These are phyloP conservation scores for Gracilinanus agilis DNA, from an alignment of 2,113 vertebrate genomes.

Conservation along the genomic window DNA sequence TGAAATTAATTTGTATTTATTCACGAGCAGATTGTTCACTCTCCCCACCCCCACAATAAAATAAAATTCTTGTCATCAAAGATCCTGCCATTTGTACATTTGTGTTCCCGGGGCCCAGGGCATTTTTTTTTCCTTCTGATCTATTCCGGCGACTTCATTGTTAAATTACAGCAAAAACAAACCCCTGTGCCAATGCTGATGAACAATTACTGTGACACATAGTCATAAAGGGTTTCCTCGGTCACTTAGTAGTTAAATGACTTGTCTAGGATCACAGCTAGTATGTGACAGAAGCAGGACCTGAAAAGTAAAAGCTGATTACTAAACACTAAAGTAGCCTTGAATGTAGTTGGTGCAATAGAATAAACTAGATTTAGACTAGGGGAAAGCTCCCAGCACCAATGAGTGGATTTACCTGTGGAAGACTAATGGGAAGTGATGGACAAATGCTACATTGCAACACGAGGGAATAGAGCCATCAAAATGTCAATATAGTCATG, in stretches of 20 bases:
- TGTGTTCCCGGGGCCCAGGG: neutral
- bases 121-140: neutral
- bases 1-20: neutral
- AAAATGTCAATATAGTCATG: too few species aligned
- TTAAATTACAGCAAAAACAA: neutral
- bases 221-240: neutral
- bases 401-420: neutral
- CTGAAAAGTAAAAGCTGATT: neutral
- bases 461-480: neutral
- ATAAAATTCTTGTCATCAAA: neutral
- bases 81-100: neutral
- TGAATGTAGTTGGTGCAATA: neutral
- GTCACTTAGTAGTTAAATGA: neutral
- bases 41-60: neutral
- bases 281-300: neutral
- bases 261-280: too few species aligned
- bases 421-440: neutral
- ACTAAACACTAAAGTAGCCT: neutral
- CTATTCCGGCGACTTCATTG: neutral
- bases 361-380: neutral
- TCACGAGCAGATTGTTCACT: neutral
- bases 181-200: neutral
- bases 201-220: neutral
- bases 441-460: neutral
- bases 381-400: neutral